Evolutionary conservation across 2,797 vertebrate species (phyloP).

Genomic region (Hoplostethus atlanticus): DNA sequence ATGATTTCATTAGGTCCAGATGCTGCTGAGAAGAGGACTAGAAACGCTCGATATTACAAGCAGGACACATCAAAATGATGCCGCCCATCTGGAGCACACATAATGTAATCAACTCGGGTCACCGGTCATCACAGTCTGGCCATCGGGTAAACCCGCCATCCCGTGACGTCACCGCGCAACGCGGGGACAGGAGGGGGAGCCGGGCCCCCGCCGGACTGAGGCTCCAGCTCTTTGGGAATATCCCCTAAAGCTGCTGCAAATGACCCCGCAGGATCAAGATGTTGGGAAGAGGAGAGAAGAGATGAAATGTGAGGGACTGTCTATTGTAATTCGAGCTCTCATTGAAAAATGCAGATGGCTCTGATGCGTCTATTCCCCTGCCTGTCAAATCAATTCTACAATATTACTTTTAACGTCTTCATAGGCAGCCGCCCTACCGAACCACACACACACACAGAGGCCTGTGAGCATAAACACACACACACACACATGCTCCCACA

Average conservation of each 20-base stretch:
- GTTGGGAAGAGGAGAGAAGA: conserved; percentile 17
- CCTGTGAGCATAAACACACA: neutral
- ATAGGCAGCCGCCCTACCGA: neutral
- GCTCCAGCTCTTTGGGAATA: conserved; percentile 23
- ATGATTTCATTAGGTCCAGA: conserved; percentile 73
- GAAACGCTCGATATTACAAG: conserved; percentile 59
- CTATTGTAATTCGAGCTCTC: conserved; percentile 46
- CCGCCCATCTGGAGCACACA: conserved; percentile 78
- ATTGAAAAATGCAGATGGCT: conserved; percentile 45
- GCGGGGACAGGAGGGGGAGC: conserved; percentile 23
- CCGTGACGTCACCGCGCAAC: conserved; percentile 60
- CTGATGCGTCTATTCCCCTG: conserved; percentile 40
- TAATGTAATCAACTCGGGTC: conserved; percentile 80
- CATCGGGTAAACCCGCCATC: conserved; percentile 65
- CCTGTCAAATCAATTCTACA: conserved; percentile 58
- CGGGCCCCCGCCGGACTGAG: conserved; percentile 17
- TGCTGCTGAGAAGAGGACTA: conserved; percentile 45
- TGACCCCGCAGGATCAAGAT: conserved; percentile 22
- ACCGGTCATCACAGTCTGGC: conserved; percentile 59
- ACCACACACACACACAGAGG: neutral
- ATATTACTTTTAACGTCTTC: conserved; percentile 34
- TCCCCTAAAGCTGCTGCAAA: conserved; percentile 40
- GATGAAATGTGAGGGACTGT: conserved; percentile 57
- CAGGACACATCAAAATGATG: conserved; percentile 66
- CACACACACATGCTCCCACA: conserved; percentile 23